Evolutionary conservation across 2,888 invertebrate genomes (phyloP).

Genomic region (Tuta absoluta): DNA sequence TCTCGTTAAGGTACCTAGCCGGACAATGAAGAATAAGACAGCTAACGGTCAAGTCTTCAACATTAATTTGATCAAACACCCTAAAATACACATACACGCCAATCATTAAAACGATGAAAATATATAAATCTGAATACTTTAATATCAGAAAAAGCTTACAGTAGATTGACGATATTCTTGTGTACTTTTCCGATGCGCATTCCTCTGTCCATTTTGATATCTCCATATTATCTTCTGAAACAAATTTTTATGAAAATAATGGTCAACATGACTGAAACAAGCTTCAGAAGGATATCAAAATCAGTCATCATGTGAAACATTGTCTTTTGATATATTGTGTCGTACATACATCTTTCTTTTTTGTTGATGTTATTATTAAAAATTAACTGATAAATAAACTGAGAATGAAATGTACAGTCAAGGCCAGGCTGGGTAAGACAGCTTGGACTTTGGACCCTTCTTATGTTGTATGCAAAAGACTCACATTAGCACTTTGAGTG

Average conservation of each 20-base stretch:
- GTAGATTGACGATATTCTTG: slow-evolving; percentile 33
- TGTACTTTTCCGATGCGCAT: slow-evolving; percentile 42
- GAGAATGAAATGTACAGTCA: too few species aligned
- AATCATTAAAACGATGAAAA: slow-evolving; percentile 33
- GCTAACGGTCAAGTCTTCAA: neutral
- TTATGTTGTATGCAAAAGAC: too few species aligned
- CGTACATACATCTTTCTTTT: too few species aligned
- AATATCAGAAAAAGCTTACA: slow-evolving; percentile 36
- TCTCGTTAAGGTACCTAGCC: neutral
- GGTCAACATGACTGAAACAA: too few species aligned
- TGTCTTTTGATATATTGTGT: too few species aligned
- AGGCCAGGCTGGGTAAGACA: too few species aligned
- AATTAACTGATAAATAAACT: too few species aligned
- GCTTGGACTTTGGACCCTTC: too few species aligned
- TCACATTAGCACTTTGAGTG: too few species aligned
- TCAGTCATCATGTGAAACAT: too few species aligned
- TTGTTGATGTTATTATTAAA: too few species aligned
- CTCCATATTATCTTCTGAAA: slow-evolving; percentile 14
- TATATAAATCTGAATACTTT: slow-evolving; percentile 34
- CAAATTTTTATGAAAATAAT: neutral
- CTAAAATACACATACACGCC: slow-evolving; percentile 31
- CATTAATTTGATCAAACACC: slow-evolving; percentile 35
- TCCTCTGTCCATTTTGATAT: slow-evolving; percentile 1
- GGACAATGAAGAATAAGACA: neutral
- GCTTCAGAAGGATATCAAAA: too few species aligned